phyloP scores from a whole-genome alignment of 2,797 vertebrate species.

The Silurus lanzhouensis region DNA sequence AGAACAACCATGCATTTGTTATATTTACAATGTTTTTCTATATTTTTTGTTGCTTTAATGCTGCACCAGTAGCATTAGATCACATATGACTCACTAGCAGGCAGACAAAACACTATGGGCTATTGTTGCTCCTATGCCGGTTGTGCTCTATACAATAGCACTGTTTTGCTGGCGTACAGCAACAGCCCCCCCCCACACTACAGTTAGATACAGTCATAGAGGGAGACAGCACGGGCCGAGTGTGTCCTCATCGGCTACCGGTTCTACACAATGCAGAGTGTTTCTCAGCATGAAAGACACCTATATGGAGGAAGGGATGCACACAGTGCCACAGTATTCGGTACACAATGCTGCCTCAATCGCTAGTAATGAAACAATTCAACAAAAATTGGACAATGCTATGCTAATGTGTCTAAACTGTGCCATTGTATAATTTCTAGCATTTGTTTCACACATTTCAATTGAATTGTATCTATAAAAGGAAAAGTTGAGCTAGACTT shows the following conservation, averaged over 20 bases:
- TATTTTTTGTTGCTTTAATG: slow-evolving; percentile 21
- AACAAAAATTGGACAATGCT: background rate
- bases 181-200: slow-evolving; percentile 42
- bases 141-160: slow-evolving; percentile 69
- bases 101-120: slow-evolving; percentile 71
- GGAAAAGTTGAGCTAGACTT: background rate
- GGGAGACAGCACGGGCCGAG: slow-evolving; percentile 32
- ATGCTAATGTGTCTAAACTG: background rate
- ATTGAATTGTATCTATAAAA: background rate
- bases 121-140: slow-evolving; percentile 70
- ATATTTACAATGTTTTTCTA: background rate
- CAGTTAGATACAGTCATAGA: slow-evolving; percentile 52
- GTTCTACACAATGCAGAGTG: slow-evolving; percentile 22
- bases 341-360: background rate
- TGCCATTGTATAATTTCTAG: background rate
- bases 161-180: slow-evolving; percentile 63
- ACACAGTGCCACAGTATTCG: background rate
- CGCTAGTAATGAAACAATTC: background rate
- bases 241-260: slow-evolving; percentile 31
- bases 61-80: slow-evolving; percentile 67
- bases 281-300: slow-evolving; percentile 26
- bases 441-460: background rate
- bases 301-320: background rate
- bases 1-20: background rate
- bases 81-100: slow-evolving; percentile 79